A percentile compares a stretch with the other conserved stretches of the same genome.
Conservation (phyloP, 1,140 invertebrate genomes). For the Oppia nitens region DNA sequence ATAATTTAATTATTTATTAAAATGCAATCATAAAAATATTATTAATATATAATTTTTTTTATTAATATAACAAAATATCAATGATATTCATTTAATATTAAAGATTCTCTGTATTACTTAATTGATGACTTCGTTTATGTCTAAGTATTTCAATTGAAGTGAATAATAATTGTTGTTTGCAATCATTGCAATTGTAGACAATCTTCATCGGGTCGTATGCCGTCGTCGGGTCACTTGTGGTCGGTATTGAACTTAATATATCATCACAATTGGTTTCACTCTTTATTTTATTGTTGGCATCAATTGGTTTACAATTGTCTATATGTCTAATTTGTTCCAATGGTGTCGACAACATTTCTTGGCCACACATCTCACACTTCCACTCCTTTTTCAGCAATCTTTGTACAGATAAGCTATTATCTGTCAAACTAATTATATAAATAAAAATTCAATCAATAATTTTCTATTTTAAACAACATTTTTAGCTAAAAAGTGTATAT, state of each 20-base stretch:
- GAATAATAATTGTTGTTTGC: slow-evolving; percentile 47
- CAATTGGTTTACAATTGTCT: slow-evolving; percentile 25
- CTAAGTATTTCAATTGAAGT: slow-evolving; percentile 39
- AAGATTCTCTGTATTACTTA: not conserved
- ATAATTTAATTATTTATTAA: not conserved
- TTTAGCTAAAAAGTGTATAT: no score
- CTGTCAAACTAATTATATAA: no score
- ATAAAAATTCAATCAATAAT: no score
- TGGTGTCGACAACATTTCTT: slow-evolving; percentile 27
- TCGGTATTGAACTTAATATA: not conserved
- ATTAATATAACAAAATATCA: no score
- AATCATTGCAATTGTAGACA: slow-evolving; percentile 50
- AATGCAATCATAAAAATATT: not conserved
- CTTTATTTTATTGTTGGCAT: no score
- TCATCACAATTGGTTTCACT: slow-evolving; percentile 4
- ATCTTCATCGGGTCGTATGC: slow-evolving; percentile 39
- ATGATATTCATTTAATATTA: no score
- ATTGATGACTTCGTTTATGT: slow-evolving; percentile 30
- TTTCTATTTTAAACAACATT: no score
- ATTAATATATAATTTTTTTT: not conserved
- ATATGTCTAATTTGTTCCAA: slow-evolving; percentile 32
- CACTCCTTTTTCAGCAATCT: no score
- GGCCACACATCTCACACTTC: slow-evolving; percentile 31
- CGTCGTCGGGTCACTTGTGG: no score
- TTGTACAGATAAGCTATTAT: no score